Base-by-base conservation (phyloP, 2,113 vertebrate genomes). In the Isurus oxyrinchus region DNA sequence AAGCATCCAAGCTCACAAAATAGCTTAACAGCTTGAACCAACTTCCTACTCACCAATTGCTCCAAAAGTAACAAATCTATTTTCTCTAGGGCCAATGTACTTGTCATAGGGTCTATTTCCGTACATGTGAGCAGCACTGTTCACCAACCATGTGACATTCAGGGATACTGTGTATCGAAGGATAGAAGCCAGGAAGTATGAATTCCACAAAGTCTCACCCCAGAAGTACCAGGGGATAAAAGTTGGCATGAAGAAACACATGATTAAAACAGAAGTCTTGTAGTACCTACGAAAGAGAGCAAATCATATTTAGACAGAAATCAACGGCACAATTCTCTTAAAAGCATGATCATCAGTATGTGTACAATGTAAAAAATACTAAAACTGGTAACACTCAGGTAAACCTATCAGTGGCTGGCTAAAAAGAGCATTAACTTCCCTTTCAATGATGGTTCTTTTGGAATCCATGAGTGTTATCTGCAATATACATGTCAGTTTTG, bases 201-300 rank as follows among this genome's bases (percentile, higher is more conserved):
- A 97, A 0, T 98, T 98, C 98, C 98, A 98, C 96, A 98, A 97
- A 49, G 97, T 98, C 97, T 99, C 98, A 0, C 97, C 98, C 98
- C 98, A 99, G 96, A 97, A 93, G 96, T 97, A 98, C 98, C 98
- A 98, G 0, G 98, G 98, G 96, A 98, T 98, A 94, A 98, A 27
- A 0, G 98, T 98, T 94, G 98, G 98, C 69, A 98, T 59, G 69
- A 97, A 96, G 2, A 98, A 98, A 96, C 98, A 98, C 98, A 98
- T 98, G 96, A 98, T 97, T 97, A 98, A 97, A 0, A 98, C 98
- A 0, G 97, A 97, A 63, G 96, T 96, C 97, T 97, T 98, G 94
- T 98, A 98, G 91, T 98, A 98, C 97, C 98, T 98, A 66, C 0
- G 0, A 23, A 72, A 94, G 21, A 96, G 97, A 95, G 96, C 66